Evolutionary conservation across 1,140 invertebrate genomes (phyloP).

Genomic region (Bactericera cockerelli): DNA sequence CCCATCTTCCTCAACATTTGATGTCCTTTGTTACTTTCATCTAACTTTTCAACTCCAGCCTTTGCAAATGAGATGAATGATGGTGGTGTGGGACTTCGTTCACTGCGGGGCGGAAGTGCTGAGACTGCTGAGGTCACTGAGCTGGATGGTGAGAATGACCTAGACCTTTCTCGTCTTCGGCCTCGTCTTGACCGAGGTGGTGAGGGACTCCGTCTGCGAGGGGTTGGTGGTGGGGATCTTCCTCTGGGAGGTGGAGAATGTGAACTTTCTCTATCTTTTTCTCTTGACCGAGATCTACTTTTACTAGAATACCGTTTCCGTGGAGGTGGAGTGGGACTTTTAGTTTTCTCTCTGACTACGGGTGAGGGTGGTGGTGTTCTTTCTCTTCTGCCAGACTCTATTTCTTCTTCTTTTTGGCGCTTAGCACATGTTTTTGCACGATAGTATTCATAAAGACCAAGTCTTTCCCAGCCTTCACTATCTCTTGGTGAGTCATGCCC

Average conservation of each 20-base stretch:
- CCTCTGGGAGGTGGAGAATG: not conserved
- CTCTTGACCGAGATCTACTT: slow-evolving; percentile 22
- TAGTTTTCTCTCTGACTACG: slow-evolving; percentile 42
- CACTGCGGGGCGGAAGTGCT: slow-evolving; percentile 26
- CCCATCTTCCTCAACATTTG: slow-evolving; percentile 93
- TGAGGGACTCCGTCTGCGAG: slow-evolving; percentile 14
- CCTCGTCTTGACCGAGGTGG: slow-evolving; percentile 19
- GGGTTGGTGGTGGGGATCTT: not conserved
- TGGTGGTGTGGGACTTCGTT: slow-evolving; percentile 59
- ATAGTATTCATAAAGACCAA: slow-evolving; percentile 93
- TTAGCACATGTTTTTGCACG: slow-evolving; percentile 83
- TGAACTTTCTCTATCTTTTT: slow-evolving; percentile 24
- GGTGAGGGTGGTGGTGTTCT: slow-evolving; percentile 59
- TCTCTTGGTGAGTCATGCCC: slow-evolving; percentile 86
- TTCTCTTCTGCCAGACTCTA: slow-evolving; percentile 46
- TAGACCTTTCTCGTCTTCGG: slow-evolving; percentile 28
- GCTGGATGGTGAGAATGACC: slow-evolving; percentile 29
- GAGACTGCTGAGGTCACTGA: slow-evolving; percentile 26
- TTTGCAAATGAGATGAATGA: slow-evolving; percentile 49
- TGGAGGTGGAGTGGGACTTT: slow-evolving; percentile 48
- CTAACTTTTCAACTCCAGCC: slow-evolving; percentile 32
- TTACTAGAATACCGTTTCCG: slow-evolving; percentile 44
- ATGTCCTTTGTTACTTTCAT: slow-evolving; percentile 86
- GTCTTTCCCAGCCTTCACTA: slow-evolving; percentile 94
- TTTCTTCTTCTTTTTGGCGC: slow-evolving; percentile 76